A percentile compares a stretch with the other conserved stretches of the same genome.
Conservation (phyloP, 2,888 invertebrate species). For the Nomada ruficornis region DNA sequence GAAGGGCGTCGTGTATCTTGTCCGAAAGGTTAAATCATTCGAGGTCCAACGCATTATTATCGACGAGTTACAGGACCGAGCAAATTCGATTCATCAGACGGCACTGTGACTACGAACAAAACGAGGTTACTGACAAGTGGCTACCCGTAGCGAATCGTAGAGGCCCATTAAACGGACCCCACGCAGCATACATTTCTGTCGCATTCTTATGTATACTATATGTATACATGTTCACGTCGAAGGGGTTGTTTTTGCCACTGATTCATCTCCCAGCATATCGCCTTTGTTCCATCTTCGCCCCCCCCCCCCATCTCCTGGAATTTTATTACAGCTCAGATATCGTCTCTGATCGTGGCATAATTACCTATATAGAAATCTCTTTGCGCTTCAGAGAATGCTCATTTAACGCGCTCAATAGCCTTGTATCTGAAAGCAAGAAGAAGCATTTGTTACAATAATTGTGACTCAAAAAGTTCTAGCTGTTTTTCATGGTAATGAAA, state of each 20-base stretch:
- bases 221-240: conserved; percentile 29
- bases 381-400: neutral
- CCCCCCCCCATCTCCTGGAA: conserved; percentile 17
- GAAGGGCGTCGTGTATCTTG: neutral
- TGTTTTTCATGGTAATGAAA: conserved; percentile 18
- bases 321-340: conserved; percentile 41
- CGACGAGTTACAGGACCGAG: conserved; percentile 66
- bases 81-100: conserved; percentile 73
- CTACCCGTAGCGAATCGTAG: conserved; percentile 77
- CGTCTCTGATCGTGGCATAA: conserved; percentile 29
- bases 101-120: conserved; percentile 70
- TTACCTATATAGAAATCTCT: conserved; percentile 19
- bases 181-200: conserved; percentile 39
- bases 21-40: conserved; percentile 6
- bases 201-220: conserved; percentile 59
- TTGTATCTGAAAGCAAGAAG: neutral
- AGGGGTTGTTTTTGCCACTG: conserved; percentile 71
- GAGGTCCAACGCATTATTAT: conserved; percentile 60
- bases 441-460: neutral
- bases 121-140: conserved; percentile 79
- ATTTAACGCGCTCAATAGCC: no score
- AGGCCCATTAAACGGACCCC: conserved; percentile 75
- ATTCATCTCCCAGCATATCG: conserved; percentile 54
- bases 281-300: conserved; percentile 48
- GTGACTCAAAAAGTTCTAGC: neutral